These are phyloP conservation scores for Scaptomyza reducta DNA, from an alignment of 2,888 invertebrate genomes.

Conservation along the genomic window DNA sequence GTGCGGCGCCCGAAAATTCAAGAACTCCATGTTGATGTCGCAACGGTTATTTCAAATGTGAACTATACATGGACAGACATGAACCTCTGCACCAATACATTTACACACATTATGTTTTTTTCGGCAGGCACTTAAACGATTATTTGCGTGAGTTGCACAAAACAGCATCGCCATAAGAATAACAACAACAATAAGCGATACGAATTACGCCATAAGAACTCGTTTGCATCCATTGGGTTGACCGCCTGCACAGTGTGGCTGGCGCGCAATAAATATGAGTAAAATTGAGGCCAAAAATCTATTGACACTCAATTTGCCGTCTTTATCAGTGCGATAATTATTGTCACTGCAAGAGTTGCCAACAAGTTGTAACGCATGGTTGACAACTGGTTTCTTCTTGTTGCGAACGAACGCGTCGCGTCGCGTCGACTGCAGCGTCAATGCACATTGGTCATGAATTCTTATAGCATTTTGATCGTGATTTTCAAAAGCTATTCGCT, in stretches of 20 bases:
- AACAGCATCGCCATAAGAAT: slow-evolving; percentile 25
- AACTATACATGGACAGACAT: slow-evolving; percentile 1
- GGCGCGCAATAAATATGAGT: slow-evolving; percentile 18
- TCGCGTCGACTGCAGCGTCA: slow-evolving; percentile 29
- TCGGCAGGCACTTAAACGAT: slow-evolving; percentile 35
- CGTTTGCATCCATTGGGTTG: slow-evolving; percentile 60
- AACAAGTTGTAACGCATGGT: slow-evolving; percentile 17
- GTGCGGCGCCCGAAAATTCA: slow-evolving; percentile 37
- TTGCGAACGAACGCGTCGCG: slow-evolving; percentile 6
- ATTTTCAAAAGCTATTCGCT: slow-evolving; percentile 60
- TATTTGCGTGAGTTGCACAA: slow-evolving; percentile 66
- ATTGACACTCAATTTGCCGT: slow-evolving; percentile 56
- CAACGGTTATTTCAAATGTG: slow-evolving; percentile 43
- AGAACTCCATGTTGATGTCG: slow-evolving; percentile 69
- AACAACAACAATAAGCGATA: slow-evolving; percentile 27
- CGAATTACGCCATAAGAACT: slow-evolving; percentile 74
- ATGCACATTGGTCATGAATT: slow-evolving; percentile 68
- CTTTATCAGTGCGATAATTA: slow-evolving; percentile 71
- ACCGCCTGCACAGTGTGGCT: slow-evolving; percentile 51
- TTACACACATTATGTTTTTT: slow-evolving; percentile 50
- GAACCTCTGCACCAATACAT: slow-evolving; percentile 9
- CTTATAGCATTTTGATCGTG: slow-evolving; percentile 66
- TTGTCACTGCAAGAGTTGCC: slow-evolving; percentile 63
- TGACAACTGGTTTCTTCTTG: slow-evolving; percentile 47
- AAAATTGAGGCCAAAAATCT: slow-evolving; percentile 64